These are phyloP conservation scores for Bucco capensis DNA, from an alignment of 2,113 vertebrate species.

Conservation along the genomic window DNA sequence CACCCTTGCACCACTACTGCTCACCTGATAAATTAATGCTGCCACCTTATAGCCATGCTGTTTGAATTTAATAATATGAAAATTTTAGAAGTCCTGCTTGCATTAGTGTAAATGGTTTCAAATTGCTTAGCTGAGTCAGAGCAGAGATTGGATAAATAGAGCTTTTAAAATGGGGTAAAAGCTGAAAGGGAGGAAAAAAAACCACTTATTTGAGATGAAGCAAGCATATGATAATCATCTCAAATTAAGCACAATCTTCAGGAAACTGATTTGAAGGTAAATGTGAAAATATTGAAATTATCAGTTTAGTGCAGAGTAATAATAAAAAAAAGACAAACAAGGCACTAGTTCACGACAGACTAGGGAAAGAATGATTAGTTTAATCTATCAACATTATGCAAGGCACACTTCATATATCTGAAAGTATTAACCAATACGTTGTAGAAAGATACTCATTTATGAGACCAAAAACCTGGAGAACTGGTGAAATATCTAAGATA, in stretches of 20 bases:
- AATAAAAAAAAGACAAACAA: not conserved
- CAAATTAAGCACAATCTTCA: not conserved
- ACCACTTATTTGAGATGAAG: not conserved
- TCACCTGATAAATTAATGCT: not conserved
- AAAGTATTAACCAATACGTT: not conserved
- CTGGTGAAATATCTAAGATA: not conserved
- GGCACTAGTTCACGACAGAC: not conserved
- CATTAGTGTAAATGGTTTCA: not conserved
- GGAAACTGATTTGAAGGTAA: not conserved
- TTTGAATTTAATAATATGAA: not conserved
- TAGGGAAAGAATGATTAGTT: not conserved
- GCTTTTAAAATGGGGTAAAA: not conserved
- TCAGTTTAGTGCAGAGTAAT: not conserved
- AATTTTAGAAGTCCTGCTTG: not conserved
- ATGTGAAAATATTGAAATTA: not conserved
- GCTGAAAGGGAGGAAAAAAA: not conserved
- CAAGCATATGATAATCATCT: not conserved
- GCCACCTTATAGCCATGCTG: not conserved
- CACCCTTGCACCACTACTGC: not conserved
- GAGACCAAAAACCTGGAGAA: not conserved
- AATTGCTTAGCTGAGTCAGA: not conserved
- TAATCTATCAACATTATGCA: not conserved
- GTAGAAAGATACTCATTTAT: not conserved
- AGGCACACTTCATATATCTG: not conserved
- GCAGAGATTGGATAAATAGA: not conserved